phyloP scores from a whole-genome alignment of 2,888 invertebrate species.

The Antheraea yamamai region DNA sequence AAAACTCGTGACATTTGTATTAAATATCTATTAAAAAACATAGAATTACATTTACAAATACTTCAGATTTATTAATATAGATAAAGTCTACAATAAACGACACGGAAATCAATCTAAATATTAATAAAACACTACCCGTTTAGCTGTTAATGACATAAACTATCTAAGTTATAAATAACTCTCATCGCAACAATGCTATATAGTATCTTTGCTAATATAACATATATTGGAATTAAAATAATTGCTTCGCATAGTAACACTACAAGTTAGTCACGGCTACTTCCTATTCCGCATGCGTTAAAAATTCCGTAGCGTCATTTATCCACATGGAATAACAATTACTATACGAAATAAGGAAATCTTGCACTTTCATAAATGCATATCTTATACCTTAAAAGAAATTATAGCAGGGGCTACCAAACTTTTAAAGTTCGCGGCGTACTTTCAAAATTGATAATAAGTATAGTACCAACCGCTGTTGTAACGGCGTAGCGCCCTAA shows the following conservation, averaged over 20 bases:
- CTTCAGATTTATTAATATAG: neutral
- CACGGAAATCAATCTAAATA: neutral
- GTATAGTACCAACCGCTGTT: no score
- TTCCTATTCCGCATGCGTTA: neutral
- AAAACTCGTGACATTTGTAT: no score
- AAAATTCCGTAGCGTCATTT: neutral
- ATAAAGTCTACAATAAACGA: neutral
- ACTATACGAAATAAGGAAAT: no score
- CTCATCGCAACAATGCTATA: neutral
- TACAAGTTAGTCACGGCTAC: neutral
- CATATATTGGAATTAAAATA: neutral
- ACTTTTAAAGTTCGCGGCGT: no score
- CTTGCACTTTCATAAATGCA: no score
- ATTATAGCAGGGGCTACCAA: no score
- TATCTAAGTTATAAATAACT: neutral
- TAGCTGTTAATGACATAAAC: neutral
- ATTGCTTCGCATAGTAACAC: neutral
- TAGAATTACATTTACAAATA: neutral
- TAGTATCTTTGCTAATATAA: neutral
- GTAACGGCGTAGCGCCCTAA: no score
- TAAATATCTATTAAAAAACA: no score
- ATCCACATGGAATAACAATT: slow-evolving; percentile 21
- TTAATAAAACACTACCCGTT: neutral
- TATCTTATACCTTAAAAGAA: no score
- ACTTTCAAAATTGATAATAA: no score